A percentile compares a stretch with the other conserved stretches of the same genome.
phyloP scores from a whole-genome alignment of 1,140 invertebrate species.

The Scylla paramamosain region DNA sequence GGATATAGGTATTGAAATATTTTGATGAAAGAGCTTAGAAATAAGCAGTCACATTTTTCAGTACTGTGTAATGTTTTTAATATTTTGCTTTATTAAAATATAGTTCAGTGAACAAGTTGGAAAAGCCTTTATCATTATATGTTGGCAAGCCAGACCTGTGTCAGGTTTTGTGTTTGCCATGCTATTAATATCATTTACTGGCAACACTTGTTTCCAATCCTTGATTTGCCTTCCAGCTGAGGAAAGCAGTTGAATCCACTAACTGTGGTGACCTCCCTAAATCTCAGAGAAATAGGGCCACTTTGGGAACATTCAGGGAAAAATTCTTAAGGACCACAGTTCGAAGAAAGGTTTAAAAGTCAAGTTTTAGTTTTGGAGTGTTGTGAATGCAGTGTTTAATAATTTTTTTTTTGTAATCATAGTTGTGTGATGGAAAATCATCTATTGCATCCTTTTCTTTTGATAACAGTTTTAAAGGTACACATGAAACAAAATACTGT shows the following conservation, averaged over 20 bases:
- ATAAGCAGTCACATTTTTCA: too few species aligned
- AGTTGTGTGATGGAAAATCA: background rate
- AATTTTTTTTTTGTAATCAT: background rate
- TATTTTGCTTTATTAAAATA: background rate
- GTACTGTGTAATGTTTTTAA: background rate
- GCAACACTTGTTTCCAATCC: background rate
- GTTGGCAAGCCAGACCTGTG: background rate
- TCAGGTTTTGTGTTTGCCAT: background rate
- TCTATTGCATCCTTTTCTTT: background rate
- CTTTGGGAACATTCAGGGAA: conserved; percentile 66
- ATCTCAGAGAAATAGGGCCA: conserved; percentile 60
- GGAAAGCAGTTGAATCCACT: conserved; percentile 70
- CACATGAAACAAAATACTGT: too few species aligned
- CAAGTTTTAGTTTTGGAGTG: conserved; percentile 24
- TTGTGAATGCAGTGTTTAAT: background rate
- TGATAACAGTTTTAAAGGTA: background rate
- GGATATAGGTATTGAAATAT: too few species aligned
- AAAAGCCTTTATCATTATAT: background rate
- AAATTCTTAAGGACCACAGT: conserved; percentile 68
- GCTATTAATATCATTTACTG: background rate
- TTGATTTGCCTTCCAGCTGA: conserved; percentile 62
- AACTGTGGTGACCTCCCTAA: conserved; percentile 69
- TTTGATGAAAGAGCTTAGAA: too few species aligned
- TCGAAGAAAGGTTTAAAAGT: conserved; percentile 68
- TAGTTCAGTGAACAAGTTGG: too few species aligned